Evolutionary conservation across 2,888 invertebrate genomes (phyloP), one percentile per base, ranked within the genome.

Genomic region (Coecobrya sp.): DNA sequence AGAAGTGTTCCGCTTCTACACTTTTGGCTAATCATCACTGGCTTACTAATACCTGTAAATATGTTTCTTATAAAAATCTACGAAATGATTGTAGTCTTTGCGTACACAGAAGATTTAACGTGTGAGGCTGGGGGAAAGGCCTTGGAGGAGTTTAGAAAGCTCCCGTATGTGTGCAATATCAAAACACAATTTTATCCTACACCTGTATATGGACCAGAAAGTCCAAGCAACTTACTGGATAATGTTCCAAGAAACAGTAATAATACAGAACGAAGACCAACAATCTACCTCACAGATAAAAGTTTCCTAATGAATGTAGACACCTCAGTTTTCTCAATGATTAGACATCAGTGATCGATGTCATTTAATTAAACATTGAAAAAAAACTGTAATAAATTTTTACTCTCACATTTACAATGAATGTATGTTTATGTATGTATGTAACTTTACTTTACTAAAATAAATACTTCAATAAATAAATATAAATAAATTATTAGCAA

Each of bases 1-100:
- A 82, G 45, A 82, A 82, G 36, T 11, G 45, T 82, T 8, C 45
- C 36, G 0, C n/a, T 76, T 7, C 25, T 86, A 52, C 19, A 91
- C 49, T 16, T 87, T 10, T 91, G 91, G 91, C 82, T 91, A 5
- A 30, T 87, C 22, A 19, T 59, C 0, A 62, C 91, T 5, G 86
- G 70, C 0, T 13, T 91, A 0, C 70, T 81, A 0, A 70, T 30
- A 11, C 86, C 76, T 16, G 49, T 68, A 0, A 87, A 30, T 30
- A 70, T 86, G 5, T 19, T 91, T 22, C 62, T 87, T 0, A 25
- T 68, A 11, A 91, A 91, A 62, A 42, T 91, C 0, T 91, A 91
- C 22, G 81, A 86, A 45, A 87, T 91, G 87, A 91, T 91, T 45
- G 87, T 91, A 0, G 91, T 91, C 30, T 91, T 79, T 70, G 86